Percentiles rank a stretch among this genome's conserved stretches.
Conservation (phyloP, 37 sponge, comb jelly and placozoan genomes). For the Chondrosia reniformis region DNA sequence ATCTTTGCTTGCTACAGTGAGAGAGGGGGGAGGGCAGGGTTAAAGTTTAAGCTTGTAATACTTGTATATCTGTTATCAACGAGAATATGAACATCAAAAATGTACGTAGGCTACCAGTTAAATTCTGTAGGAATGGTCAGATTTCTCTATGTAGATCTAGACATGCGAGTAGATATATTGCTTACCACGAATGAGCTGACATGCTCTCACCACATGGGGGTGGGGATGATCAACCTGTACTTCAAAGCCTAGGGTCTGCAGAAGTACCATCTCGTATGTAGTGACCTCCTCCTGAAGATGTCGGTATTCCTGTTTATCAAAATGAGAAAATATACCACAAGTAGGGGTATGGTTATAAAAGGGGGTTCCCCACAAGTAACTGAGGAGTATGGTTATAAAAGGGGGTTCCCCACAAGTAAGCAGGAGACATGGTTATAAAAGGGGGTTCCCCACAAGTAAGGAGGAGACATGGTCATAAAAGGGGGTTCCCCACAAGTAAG, state of each 20-base stretch:
- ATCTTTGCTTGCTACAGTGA: slow-evolving; percentile 73
- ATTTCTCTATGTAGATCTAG: not conserved
- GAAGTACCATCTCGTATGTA: slow-evolving; percentile 67
- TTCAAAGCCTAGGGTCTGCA: slow-evolving; percentile 94
- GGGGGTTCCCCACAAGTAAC: no score
- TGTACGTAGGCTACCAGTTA: not conserved
- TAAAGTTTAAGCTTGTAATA: not conserved
- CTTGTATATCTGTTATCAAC: no score
- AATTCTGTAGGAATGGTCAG: not conserved
- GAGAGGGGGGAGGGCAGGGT: not conserved
- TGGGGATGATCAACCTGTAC: slow-evolving; percentile 91
- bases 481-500: no score
- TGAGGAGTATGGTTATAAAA: no score
- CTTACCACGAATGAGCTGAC: slow-evolving; percentile 79
- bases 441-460: no score
- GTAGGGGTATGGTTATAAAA: no score
- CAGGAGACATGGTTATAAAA: no score
- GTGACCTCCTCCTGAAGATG: slow-evolving; percentile 67
- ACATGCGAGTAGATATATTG: not conserved
- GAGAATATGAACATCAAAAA: not conserved
- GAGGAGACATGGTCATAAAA: no score
- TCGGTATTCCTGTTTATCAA: no score
- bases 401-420: no score
- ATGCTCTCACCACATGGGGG: slow-evolving; percentile 82
- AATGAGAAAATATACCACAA: no score